Base-by-base conservation (phyloP, 2,888 invertebrate species). In the Scaptomyza reducta region DNA sequence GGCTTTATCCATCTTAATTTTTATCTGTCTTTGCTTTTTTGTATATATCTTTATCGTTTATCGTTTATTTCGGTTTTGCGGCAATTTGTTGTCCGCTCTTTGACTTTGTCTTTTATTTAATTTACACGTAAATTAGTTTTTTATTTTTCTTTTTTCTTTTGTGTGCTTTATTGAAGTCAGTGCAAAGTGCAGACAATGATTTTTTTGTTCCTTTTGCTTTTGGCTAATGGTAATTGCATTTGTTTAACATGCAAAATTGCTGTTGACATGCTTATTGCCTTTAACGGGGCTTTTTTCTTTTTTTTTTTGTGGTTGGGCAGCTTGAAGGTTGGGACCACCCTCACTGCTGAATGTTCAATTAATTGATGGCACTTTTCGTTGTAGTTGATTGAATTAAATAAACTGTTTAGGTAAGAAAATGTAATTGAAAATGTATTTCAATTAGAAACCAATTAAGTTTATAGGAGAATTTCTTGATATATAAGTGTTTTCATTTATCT, bases 221-320 rank as follows among this genome's bases (percentile, higher is more conserved):
- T 31, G 54, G 50, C 61, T 61, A 62, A 63, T 56, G 47, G 68
- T 84, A 84, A 82, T 82, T 82, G 60, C 79, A 67, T 76, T 81
- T 80, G 81, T 72, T 78, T 72, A 77, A 81, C 84, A 78, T 70
- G 70, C 68, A 54, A 78, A 82, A 82, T 82, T 77, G 68, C 74
- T 61, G 72, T 72, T 81, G 81, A 82, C 78, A 61, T 74, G 79
- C 71, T 74, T 65, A 84, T 78, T 73, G 71, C 51, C 51, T 67
- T 72, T 55, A 73, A 62, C 59, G 66, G 53, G 38, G 38, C 49
- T 68, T 41, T 45, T 29, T 42, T 27, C 7, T 54, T 55, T 47
- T 50, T 68, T 41, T 45, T 29, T 42, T 27, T 27, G 54, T 55
- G 53, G 41, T 62, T 64, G 55, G 49, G 45, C 58, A 46, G 18